phyloP scores from a whole-genome alignment of 2,888 invertebrate species.

The Itoplectis maculator region DNA sequence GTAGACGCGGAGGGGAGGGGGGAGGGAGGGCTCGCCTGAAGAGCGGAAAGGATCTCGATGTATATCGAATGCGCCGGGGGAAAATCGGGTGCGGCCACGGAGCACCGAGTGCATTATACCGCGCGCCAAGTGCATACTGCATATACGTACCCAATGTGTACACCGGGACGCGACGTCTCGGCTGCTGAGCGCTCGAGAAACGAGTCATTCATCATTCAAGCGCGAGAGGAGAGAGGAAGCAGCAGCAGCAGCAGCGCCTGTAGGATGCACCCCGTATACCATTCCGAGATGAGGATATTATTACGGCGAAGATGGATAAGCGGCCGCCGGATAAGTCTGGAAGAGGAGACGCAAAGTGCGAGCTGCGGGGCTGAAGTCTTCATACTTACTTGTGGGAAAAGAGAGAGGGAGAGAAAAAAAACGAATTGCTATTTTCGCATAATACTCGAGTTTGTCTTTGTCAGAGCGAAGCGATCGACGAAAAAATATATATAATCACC shows the following conservation, averaged over 20 bases:
- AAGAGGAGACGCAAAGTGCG: neutral
- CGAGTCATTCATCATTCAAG: constrained; percentile 79
- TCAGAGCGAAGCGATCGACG: neutral
- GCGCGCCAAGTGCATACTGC: constrained; percentile 6
- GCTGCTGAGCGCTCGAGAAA: constrained; percentile 60
- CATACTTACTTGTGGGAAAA: neutral
- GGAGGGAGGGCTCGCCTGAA: constrained; percentile 52
- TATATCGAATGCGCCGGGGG: constrained; percentile 48
- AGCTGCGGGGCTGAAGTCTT: constrained; percentile 12
- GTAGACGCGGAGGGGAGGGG: neutral
- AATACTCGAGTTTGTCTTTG: neutral
- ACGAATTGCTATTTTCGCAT: too few relatives aligned
- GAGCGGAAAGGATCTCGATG: constrained; percentile 54
- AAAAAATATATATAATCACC: neutral
- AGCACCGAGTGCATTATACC: constrained; percentile 49
- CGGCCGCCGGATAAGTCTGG: constrained; percentile 17
- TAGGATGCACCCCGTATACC: constrained; percentile 68
- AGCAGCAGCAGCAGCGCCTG: constrained; percentile 8
- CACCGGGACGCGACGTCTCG: neutral
- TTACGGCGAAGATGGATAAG: constrained; percentile 40
- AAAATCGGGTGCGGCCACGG: constrained; percentile 65
- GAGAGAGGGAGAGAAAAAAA: neutral
- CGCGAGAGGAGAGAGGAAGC: constrained; percentile 53
- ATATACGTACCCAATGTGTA: constrained; percentile 47
- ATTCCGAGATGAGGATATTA: constrained; percentile 61